These are phyloP conservation scores for Mesoclemmys tuberculata DNA, from an alignment of 2,113 vertebrate species.

Conservation along the genomic window DNA sequence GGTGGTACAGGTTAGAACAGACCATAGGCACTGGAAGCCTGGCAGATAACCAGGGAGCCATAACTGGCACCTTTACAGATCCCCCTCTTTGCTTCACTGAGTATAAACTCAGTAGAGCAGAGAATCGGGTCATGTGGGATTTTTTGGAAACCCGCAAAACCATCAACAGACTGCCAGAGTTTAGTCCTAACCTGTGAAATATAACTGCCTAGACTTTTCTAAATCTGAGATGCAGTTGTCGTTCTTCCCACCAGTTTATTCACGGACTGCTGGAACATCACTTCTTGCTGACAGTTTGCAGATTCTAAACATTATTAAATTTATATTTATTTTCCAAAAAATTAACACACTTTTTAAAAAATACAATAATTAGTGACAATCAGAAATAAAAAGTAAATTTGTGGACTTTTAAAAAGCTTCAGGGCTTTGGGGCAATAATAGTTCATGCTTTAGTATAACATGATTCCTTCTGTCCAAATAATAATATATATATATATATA, in stretches of 20 bases:
- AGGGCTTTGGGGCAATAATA: not conserved
- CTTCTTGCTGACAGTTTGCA: not conserved
- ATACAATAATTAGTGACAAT: not conserved
- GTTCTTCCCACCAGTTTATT: not conserved
- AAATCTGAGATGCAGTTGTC: not conserved
- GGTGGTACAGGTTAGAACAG: not conserved
- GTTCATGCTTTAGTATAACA: not conserved
- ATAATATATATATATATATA: not conserved
- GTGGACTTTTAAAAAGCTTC: conserved; percentile 9
- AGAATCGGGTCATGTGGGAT: not conserved
- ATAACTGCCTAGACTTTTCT: not conserved
- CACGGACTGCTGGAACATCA: not conserved
- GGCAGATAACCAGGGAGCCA: not conserved
- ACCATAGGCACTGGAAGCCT: fast-evolving
- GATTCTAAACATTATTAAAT: not conserved
- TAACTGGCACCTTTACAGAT: not conserved
- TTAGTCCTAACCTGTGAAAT: not conserved
- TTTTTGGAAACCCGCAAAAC: not conserved
- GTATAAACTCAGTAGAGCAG: not conserved
- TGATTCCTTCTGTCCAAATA: not conserved
- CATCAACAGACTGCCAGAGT: not conserved
- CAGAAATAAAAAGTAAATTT: not conserved
- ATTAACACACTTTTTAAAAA: not conserved
- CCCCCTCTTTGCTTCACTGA: not conserved
- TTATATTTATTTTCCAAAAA: not conserved